Percentiles rank a stretch among this genome's conserved stretches.
These are phyloP conservation scores for Tolmerus cingulatus DNA, from an alignment of 2,888 invertebrate genomes.

Conservation along the genomic window DNA sequence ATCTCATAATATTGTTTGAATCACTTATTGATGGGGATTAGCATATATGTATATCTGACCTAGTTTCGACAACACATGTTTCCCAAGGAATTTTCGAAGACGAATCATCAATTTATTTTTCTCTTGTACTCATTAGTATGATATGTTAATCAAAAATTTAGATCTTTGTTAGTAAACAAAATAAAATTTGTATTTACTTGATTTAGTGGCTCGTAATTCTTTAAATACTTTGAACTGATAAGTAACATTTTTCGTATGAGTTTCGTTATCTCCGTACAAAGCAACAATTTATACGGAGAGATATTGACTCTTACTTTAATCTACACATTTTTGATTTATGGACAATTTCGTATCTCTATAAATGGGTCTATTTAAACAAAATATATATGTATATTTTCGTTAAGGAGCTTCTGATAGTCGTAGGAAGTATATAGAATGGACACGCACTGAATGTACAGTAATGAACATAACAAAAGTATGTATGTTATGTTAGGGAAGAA, in stretches of 20 bases:
- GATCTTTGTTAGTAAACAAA: background rate
- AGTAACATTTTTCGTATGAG: background rate
- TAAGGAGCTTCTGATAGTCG: background rate
- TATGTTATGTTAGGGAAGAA: background rate
- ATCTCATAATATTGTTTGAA: background rate
- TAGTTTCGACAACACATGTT: background rate
- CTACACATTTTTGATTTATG: background rate
- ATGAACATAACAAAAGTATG: background rate
- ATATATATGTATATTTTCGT: background rate
- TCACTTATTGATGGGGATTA: background rate
- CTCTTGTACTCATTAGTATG: background rate
- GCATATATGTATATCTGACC: background rate
- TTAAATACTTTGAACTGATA: background rate
- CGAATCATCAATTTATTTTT: background rate
- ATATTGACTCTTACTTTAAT: background rate
- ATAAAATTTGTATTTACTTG: background rate
- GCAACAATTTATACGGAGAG: background rate
- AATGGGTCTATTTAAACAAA: background rate
- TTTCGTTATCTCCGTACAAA: background rate
- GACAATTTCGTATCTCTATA: background rate
- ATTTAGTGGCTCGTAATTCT: background rate
- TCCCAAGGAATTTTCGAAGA: background rate
- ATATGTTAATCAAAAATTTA: background rate
- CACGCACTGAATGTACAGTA: background rate
- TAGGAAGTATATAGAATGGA: background rate